Conservation (phyloP, 1,140 invertebrate species). For the Adelges cooleyi region DNA sequence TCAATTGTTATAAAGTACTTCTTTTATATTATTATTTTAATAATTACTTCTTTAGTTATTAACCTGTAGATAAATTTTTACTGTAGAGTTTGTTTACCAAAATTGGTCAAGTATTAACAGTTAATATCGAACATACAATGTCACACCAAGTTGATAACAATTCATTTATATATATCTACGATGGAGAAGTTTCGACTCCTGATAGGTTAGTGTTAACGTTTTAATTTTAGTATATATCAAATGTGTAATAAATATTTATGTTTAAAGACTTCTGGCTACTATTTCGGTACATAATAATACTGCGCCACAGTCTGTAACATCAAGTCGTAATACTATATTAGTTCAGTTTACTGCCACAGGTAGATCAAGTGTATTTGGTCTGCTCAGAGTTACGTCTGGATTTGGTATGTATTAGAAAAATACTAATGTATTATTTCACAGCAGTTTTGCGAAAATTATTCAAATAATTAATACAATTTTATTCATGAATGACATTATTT, state of each 20-base stretch:
- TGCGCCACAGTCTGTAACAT: slow-evolving; percentile 70
- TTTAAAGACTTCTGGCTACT: slow-evolving; percentile 44
- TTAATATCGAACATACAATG: slow-evolving; percentile 12
- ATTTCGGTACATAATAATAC: slow-evolving; percentile 65
- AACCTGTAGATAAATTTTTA: not conserved
- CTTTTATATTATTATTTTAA: not conserved
- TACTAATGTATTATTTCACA: not conserved
- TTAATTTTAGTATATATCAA: not conserved
- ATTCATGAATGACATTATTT: too few relatives aligned
- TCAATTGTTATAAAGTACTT: slow-evolving; percentile 18
- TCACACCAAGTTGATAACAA: slow-evolving; percentile 6
- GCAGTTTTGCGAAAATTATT: too few relatives aligned
- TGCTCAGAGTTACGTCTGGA: slow-evolving; percentile 62
- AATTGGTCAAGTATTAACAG: slow-evolving; percentile 21
- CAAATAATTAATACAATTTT: too few relatives aligned
- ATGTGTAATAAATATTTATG: not conserved
- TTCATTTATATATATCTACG: slow-evolving; percentile 19
- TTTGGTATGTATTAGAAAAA: slow-evolving; percentile 42
- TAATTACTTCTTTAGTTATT: not conserved
- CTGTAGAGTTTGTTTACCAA: slow-evolving; percentile 18
- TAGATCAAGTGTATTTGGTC: slow-evolving; percentile 55
- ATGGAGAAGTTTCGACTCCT: slow-evolving; percentile 19
- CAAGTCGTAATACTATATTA: slow-evolving; percentile 60
- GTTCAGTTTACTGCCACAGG: slow-evolving; percentile 60
- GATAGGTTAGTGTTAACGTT: slow-evolving; percentile 7